A percentile compares a stretch with the other conserved stretches of the same genome.
These are phyloP conservation scores for Asteroscopus sphinx DNA, from an alignment of 2,888 invertebrate genomes.

Conservation along the genomic window DNA sequence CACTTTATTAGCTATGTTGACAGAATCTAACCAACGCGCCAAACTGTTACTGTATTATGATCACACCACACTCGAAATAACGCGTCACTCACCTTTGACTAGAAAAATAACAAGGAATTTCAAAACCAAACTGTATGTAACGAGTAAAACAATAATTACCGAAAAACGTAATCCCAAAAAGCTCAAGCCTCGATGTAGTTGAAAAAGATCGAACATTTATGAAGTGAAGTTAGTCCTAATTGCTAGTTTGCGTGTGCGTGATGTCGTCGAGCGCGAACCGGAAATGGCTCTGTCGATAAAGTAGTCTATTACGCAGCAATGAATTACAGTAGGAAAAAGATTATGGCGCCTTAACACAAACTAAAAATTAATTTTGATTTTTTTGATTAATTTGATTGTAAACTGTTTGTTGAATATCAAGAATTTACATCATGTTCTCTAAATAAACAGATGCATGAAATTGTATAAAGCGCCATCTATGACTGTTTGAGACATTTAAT, in stretches of 20 bases:
- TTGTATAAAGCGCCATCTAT: conserved; percentile 49
- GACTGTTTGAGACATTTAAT: not conserved
- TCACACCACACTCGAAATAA: conserved; percentile 65
- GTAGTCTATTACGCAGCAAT: conserved; percentile 80
- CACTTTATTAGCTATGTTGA: conserved; percentile 82
- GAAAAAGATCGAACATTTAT: conserved; percentile 88
- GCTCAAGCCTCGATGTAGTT: conserved; percentile 87
- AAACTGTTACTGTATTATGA: conserved; percentile 72
- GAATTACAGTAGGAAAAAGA: conserved; percentile 41
- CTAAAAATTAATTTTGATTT: conserved; percentile 17
- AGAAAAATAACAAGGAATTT: conserved; percentile 59
- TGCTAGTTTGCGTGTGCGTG: conserved; percentile 81
- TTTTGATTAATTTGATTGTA: not conserved
- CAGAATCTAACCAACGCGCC: conserved; percentile 86
- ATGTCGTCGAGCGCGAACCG: conserved; percentile 86
- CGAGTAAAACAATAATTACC: conserved; percentile 84
- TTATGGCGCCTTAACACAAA: not conserved
- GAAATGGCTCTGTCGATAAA: conserved; percentile 79
- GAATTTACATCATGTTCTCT: not conserved
- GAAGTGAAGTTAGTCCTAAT: conserved; percentile 82
- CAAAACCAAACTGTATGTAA: conserved; percentile 65
- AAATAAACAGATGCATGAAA: not conserved
- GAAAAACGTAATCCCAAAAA: conserved; percentile 85
- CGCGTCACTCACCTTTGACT: conserved; percentile 66
- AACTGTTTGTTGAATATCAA: not conserved